A percentile compares a stretch with the other conserved stretches of the same genome.
Evolutionary conservation across 2,797 vertebrate species (phyloP).

Genomic region (Menidia menidia): DNA sequence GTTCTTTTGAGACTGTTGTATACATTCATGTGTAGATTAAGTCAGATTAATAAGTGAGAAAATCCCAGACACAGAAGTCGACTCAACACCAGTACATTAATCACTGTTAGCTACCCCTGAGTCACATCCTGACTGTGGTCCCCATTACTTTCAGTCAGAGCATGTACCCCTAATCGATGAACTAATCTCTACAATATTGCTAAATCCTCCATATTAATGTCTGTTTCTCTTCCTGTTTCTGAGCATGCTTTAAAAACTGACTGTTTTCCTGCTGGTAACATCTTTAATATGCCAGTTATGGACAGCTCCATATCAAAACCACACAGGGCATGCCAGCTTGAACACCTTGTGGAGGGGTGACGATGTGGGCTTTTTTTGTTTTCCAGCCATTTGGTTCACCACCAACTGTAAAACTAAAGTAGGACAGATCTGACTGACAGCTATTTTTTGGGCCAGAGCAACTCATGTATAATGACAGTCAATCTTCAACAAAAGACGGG

Average conservation of each 20-base stretch:
- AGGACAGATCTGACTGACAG: too few relatives aligned
- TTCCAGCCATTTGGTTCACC: too few relatives aligned
- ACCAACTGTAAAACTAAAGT: too few relatives aligned
- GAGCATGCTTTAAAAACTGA: slow-evolving; percentile 7
- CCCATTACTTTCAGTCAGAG: not conserved
- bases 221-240: slow-evolving; percentile 42
- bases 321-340: too few relatives aligned
- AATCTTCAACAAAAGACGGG: too few relatives aligned
- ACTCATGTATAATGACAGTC: too few relatives aligned
- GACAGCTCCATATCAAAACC: not conserved
- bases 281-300: not conserved
- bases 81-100: slow-evolving; percentile 6
- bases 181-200: slow-evolving; percentile 14
- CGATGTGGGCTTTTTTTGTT: not conserved
- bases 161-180: slow-evolving; percentile 19
- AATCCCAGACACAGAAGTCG: slow-evolving; percentile 16
- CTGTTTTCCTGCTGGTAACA: slow-evolving; percentile 15
- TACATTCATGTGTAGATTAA: slow-evolving; percentile 11
- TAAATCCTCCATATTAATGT: slow-evolving; percentile 27
- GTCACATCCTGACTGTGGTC: slow-evolving; percentile 40
- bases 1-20: slow-evolving; percentile 19
- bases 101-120: slow-evolving; percentile 35
- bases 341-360: not conserved
- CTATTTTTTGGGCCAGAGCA: too few relatives aligned
- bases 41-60: slow-evolving; percentile 21